Evolutionary conservation across 2,888 invertebrate species (phyloP).

Genomic region (Schrankia costaestrigalis): DNA sequence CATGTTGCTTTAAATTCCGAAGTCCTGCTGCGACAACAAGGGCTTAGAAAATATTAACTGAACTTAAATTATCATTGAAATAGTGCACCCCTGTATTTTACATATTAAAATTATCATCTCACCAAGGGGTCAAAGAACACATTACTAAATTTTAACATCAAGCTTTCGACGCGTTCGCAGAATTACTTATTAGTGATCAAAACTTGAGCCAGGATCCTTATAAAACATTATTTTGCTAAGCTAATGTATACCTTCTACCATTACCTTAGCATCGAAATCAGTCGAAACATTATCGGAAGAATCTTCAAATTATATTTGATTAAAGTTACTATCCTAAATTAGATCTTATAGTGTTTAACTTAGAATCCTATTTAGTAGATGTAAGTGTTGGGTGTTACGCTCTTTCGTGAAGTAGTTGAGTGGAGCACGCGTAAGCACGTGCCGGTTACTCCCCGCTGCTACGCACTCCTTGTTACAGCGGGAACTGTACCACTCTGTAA

Average conservation of each 20-base stretch:
- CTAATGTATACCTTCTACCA: slow-evolving; percentile 53
- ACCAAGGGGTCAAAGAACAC: slow-evolving; percentile 72
- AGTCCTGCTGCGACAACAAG: slow-evolving; percentile 47
- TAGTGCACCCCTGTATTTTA: slow-evolving; percentile 66
- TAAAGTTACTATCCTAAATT: slow-evolving; percentile 17
- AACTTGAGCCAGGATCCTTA: slow-evolving; percentile 48
- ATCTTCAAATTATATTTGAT: slow-evolving; percentile 44
- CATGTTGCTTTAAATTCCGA: slow-evolving; percentile 32
- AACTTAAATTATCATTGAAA: slow-evolving; percentile 68
- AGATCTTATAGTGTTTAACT: neutral
- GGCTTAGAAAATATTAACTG: slow-evolving; percentile 62
- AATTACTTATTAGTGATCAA: slow-evolving; percentile 61
- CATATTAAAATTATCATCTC: slow-evolving; percentile 72
- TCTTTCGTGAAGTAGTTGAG: slow-evolving; percentile 25
- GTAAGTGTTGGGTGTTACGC: slow-evolving; percentile 23
- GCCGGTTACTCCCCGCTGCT: slow-evolving; percentile 73
- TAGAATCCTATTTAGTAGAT: slow-evolving; percentile 33
- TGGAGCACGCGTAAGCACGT: slow-evolving; percentile 75
- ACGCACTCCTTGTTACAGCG: slow-evolving; percentile 77
- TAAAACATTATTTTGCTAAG: slow-evolving; percentile 34
- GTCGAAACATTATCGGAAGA: slow-evolving; percentile 35
- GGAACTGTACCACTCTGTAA: slow-evolving; percentile 77
- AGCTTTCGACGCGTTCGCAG: slow-evolving; percentile 65
- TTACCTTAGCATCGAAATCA: slow-evolving; percentile 51
- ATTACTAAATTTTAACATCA: slow-evolving; percentile 65